Evolutionary conservation across 1,140 invertebrate species (phyloP).

Genomic region (Drosophila sturtevanti): DNA sequence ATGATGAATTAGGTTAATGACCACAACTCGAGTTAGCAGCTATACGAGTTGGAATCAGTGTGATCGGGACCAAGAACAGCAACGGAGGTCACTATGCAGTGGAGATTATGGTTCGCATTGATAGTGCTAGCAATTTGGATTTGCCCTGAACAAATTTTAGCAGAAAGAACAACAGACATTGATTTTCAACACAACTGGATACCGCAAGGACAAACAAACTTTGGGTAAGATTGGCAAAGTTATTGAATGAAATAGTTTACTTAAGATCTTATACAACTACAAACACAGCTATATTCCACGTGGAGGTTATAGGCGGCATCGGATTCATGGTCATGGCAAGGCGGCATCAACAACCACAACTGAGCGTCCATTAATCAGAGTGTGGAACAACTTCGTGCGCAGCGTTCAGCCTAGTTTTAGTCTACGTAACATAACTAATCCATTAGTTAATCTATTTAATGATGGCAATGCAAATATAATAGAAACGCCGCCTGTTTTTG

Average conservation of each 20-base stretch:
- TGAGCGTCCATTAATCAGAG: constrained; percentile 60
- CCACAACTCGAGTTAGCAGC: not conserved
- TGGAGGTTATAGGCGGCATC: constrained; percentile 40
- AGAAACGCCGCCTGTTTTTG: constrained; percentile 57
- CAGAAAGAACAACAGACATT: constrained; percentile 21
- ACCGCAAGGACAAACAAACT: constrained; percentile 13
- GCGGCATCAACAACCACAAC: constrained; percentile 47
- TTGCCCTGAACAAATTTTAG: constrained; percentile 10
- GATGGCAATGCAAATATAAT: constrained; percentile 67
- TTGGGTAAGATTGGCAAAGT: constrained; percentile 13
- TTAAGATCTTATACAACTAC: not conserved
- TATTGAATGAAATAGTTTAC: not conserved
- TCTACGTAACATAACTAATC: constrained; percentile 70
- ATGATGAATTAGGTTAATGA: constrained; percentile 43
- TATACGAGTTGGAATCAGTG: constrained; percentile 34
- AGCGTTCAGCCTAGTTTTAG: constrained; percentile 64
- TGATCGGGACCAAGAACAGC: constrained; percentile 22
- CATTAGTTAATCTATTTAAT: constrained; percentile 67
- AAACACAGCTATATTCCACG: not conserved
- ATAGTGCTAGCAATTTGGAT: constrained; percentile 34
- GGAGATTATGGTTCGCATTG: constrained; percentile 32
- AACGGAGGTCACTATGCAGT: constrained; percentile 43
- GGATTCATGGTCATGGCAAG: constrained; percentile 30
- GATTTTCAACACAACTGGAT: constrained; percentile 25
- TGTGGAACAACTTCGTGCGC: constrained; percentile 74